Evolutionary conservation across 2,113 vertebrate species (phyloP).

Genomic region (Pelecanoides urinatrix): DNA sequence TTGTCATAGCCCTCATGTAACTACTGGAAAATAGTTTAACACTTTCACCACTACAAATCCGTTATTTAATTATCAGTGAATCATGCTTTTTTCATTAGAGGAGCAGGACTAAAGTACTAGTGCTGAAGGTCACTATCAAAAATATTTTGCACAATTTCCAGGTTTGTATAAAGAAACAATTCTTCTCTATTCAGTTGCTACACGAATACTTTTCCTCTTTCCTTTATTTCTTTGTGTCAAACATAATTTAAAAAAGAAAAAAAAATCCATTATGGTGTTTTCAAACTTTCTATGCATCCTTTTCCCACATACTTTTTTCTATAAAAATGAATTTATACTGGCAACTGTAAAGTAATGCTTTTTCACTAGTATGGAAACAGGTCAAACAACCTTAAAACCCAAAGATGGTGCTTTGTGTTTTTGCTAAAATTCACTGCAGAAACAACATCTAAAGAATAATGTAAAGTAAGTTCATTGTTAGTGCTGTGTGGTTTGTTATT

Average conservation of each 20-base stretch:
- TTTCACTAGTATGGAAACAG: neutral
- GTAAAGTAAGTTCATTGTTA: neutral
- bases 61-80: neutral
- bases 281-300: neutral
- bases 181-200: neutral
- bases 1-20: neutral
- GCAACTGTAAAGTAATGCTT: neutral
- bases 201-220: neutral
- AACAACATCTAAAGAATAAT: neutral
- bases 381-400: neutral
- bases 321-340: neutral
- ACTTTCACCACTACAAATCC: neutral
- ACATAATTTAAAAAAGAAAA: neutral
- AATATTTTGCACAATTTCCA: neutral
- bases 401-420: neutral
- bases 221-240: neutral
- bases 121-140: neutral
- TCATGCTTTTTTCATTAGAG: neutral
- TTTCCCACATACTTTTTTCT: neutral
- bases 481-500: neutral
- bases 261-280: neutral
- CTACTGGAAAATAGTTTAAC: neutral
- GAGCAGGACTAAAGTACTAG: neutral
- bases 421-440: neutral
- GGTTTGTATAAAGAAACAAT: neutral